phyloP scores from a whole-genome alignment of 2,797 vertebrate genomes.

The Anguilla obscura region DNA sequence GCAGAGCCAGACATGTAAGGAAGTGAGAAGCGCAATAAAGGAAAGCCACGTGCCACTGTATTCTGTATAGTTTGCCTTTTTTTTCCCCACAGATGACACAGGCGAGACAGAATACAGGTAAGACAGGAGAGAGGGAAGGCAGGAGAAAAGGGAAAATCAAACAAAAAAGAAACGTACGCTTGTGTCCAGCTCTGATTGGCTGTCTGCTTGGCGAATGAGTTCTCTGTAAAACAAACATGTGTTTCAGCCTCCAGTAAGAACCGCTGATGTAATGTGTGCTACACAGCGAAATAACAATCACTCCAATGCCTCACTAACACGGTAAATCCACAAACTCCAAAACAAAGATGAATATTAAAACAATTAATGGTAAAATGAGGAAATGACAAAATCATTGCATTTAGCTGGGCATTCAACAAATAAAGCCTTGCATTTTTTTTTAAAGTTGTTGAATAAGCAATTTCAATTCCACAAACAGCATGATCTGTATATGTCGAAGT shows the following conservation, averaged over 20 bases:
- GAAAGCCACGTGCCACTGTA: no score
- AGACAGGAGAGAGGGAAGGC: not conserved
- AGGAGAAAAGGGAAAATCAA: not conserved
- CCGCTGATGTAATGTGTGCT: not conserved
- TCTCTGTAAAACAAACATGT: not conserved
- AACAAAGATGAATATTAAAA: not conserved
- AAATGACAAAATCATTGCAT: not conserved
- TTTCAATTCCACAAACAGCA: not conserved
- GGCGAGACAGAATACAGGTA: not conserved
- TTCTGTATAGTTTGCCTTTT: no score
- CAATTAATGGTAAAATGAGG: no score
- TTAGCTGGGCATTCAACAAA: constrained; percentile 1
- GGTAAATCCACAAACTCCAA: not conserved
- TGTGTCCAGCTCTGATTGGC: not conserved
- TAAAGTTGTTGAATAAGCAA: not conserved
- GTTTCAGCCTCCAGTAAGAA: not conserved
- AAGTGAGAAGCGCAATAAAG: no score
- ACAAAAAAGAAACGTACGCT: not conserved
- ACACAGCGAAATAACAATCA: not conserved
- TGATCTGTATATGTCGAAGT: not conserved
- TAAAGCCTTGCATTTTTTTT: not conserved
- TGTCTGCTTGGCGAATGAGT: not conserved
- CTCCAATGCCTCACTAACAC: not conserved
- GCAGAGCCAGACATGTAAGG: no score
- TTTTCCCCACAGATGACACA: not conserved